Evolutionary conservation across 2,113 vertebrate genomes (phyloP).

Genomic region (Hydrochoerus hydrochaeris): DNA sequence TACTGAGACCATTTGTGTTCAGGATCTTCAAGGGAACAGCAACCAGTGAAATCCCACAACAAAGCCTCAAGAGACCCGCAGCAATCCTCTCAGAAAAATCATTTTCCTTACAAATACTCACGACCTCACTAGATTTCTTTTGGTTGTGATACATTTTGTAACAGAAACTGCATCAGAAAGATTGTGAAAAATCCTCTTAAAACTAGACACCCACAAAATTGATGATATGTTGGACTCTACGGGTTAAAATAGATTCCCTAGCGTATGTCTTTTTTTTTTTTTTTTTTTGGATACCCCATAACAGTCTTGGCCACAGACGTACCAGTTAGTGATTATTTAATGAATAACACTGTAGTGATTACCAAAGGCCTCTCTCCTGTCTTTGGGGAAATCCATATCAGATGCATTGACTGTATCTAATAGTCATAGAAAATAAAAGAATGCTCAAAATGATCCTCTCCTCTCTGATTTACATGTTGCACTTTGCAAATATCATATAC

Average conservation of each 20-base stretch:
- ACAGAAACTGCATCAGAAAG: background rate
- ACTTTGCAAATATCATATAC: background rate
- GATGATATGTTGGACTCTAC: background rate
- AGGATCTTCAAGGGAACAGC: background rate
- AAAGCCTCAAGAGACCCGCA: background rate
- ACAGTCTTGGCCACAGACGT: background rate
- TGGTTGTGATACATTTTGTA: background rate
- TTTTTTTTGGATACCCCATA: background rate
- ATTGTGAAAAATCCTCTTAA: background rate
- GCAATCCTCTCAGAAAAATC: background rate
- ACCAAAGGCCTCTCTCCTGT: background rate
- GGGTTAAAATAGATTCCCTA: conserved; percentile 13
- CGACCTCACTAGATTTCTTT: background rate
- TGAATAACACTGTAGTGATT: background rate
- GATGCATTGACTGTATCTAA: background rate
- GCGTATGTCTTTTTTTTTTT: background rate
- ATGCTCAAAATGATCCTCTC: background rate
- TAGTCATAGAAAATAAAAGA: background rate
- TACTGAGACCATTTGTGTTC: background rate
- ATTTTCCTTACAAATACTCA: background rate
- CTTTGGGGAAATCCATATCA: background rate
- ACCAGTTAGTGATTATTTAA: background rate
- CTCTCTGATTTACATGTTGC: background rate
- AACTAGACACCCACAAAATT: background rate
- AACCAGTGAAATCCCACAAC: background rate